Conservation (phyloP, 2,797 vertebrate species). For the Ammospiza maritima region DNA sequence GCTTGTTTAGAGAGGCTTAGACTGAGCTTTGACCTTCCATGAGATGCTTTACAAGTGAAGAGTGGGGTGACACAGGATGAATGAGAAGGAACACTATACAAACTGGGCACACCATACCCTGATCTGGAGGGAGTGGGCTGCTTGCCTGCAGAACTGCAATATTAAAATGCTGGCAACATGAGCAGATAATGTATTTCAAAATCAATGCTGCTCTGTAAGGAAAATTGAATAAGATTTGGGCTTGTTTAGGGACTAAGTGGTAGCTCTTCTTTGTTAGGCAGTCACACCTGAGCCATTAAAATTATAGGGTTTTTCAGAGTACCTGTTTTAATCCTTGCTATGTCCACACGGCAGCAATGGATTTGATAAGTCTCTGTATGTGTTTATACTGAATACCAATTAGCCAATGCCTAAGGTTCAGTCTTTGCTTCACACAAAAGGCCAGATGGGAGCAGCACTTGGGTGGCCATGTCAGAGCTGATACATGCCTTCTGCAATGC, state of each 20-base stretch:
- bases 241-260: not conserved
- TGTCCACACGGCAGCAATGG: not conserved
- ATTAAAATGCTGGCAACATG: not conserved
- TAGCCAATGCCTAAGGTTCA: not conserved
- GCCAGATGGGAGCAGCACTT: not conserved
- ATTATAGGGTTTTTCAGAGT: not conserved
- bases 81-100: not conserved
- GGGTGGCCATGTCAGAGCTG: not conserved
- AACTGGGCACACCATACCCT: not conserved
- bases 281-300: not conserved
- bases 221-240: not conserved
- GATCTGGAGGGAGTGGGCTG: not conserved
- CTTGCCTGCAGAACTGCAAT: not conserved
- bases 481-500: not conserved
- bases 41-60: not conserved
- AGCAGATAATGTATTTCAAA: not conserved
- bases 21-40: constrained; percentile 37
- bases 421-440: not conserved
- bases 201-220: not conserved
- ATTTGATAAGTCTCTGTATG: not conserved
- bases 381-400: not conserved
- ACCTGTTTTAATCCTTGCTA: not conserved
- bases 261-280: not conserved
- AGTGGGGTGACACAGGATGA: not conserved
- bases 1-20: constrained; percentile 54